A percentile compares a stretch with the other conserved stretches of the same genome.
phyloP scores from a whole-genome alignment of 2,113 vertebrate species.

The Podilymbus podiceps region DNA sequence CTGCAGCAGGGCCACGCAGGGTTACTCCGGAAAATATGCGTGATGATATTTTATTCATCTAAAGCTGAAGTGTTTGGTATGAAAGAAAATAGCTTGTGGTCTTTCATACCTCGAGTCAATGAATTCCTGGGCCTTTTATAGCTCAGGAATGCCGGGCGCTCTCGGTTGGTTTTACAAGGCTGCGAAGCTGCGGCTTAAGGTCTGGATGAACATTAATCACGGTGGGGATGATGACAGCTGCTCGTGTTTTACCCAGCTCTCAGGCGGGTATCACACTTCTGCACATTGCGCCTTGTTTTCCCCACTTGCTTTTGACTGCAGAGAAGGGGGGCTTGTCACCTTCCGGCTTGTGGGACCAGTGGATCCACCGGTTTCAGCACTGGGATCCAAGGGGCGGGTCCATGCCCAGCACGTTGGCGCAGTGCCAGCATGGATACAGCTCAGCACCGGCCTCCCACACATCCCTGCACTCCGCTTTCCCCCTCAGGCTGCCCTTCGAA shows the following conservation, averaged over 20 bases:
- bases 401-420: no score
- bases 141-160: conserved; percentile 12
- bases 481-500: background rate
- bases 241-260: background rate
- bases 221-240: background rate
- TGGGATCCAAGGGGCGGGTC: background rate
- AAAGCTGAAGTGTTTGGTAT: conserved; percentile 25
- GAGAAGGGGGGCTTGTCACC: background rate
- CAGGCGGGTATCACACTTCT: background rate
- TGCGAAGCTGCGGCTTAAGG: background rate
- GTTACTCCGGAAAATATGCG: conserved; percentile 52
- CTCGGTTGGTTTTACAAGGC: background rate
- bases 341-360: background rate
- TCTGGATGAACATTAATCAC: background rate
- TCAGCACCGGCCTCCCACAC: background rate
- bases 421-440: background rate
- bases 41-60: conserved; percentile 48
- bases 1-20: background rate
- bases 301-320: background rate
- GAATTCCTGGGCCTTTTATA: conserved; percentile 67
- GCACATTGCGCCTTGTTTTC: background rate
- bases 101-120: conserved; percentile 56
- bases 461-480: background rate
- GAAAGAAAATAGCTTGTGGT: conserved; percentile 58
- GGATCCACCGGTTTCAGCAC: background rate